A percentile compares a stretch with the other conserved stretches of the same genome.
These are phyloP conservation scores for Opisthocomus hoazin DNA, from an alignment of 2,113 vertebrate genomes.

Conservation along the genomic window DNA sequence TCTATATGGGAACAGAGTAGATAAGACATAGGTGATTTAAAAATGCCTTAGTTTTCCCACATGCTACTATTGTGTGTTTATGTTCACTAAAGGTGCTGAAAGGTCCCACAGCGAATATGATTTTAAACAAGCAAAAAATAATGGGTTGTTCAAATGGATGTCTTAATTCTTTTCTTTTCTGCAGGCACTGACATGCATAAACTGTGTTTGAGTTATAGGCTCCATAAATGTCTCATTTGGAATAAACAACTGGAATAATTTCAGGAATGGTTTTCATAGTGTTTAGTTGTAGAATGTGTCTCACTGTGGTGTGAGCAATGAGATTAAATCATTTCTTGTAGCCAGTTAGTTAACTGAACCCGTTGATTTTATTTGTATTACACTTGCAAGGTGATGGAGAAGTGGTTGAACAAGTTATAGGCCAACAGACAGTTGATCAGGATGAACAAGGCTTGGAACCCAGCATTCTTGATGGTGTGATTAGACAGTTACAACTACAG, in stretches of 20 bases:
- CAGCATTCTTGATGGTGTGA: constrained; percentile 86
- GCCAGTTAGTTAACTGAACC: background rate
- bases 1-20: background rate
- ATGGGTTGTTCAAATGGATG: background rate
- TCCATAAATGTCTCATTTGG: background rate
- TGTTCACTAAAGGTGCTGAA: background rate
- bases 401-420: constrained; percentile 96
- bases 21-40: background rate
- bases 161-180: background rate
- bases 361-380: background rate
- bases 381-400: constrained; percentile 87
- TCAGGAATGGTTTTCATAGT: background rate
- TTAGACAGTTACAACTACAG: constrained; percentile 82
- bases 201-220: background rate
- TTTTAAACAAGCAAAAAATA: background rate
- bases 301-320: background rate
- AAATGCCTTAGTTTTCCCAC: background rate
- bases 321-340: background rate
- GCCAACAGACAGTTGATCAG: constrained; percentile 85
- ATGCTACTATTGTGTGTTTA: rapidly evolving
- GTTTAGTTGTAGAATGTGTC: background rate
- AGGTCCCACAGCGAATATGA: background rate
- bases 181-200: background rate
- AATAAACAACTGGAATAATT: background rate
- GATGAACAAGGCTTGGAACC: constrained; percentile 75